phyloP scores from a whole-genome alignment of 2,888 invertebrate species.

The Rhamnusium bicolor region DNA sequence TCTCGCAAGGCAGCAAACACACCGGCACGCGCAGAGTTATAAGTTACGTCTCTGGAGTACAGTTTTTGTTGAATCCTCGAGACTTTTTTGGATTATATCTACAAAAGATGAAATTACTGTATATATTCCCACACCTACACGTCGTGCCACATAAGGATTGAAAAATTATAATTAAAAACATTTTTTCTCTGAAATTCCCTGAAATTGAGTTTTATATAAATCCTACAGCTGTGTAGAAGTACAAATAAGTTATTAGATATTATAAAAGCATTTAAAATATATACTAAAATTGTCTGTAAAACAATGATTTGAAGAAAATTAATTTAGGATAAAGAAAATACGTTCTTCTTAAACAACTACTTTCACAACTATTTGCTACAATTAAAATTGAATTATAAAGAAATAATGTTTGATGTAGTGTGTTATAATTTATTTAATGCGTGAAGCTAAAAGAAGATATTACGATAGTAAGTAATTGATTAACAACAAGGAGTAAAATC shows the following conservation, averaged over 20 bases:
- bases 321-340: too few relatives aligned
- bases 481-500: too few relatives aligned
- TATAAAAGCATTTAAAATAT: not conserved
- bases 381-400: too few relatives aligned
- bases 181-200: not conserved
- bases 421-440: too few relatives aligned
- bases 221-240: not conserved
- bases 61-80: constrained; percentile 35
- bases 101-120: constrained; percentile 29
- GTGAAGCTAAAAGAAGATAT: too few relatives aligned
- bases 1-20: constrained; percentile 7
- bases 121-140: not conserved
- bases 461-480: too few relatives aligned
- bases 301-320: too few relatives aligned
- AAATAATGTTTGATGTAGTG: too few relatives aligned
- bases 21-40: constrained; percentile 27
- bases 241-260: not conserved
- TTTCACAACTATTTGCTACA: too few relatives aligned
- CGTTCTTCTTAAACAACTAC: too few relatives aligned
- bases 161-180: not conserved
- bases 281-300: not conserved
- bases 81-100: constrained; percentile 31
- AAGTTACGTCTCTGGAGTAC: constrained; percentile 30
- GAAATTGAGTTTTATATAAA: not conserved
- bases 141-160: not conserved